Evolutionary conservation across 2,113 vertebrate genomes (phyloP).

Genomic region (Grallaria varia): DNA sequence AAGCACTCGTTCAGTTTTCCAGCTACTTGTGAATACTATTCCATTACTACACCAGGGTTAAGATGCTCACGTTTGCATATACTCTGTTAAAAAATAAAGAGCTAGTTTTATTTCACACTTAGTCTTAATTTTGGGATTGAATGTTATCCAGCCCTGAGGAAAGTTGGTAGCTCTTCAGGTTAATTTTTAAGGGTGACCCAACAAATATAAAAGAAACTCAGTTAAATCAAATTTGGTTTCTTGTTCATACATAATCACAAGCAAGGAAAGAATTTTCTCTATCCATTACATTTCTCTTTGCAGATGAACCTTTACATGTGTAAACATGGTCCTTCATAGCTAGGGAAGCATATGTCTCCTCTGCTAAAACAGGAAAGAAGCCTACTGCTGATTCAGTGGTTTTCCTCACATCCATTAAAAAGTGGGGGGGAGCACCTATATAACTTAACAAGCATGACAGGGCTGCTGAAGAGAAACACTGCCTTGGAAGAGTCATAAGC

Average conservation of each 20-base stretch:
- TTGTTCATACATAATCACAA: background rate
- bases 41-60: background rate
- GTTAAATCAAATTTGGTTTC: background rate
- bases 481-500: background rate
- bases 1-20: background rate
- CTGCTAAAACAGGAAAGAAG: background rate
- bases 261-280: background rate
- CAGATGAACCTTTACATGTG: background rate
- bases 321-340: background rate
- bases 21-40: background rate
- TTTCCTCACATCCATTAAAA: background rate
- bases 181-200: background rate
- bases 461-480: constrained; percentile 15
- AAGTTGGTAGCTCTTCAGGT: background rate
- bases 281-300: background rate
- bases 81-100: background rate
- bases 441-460: constrained; percentile 42
- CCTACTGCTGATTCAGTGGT: constrained; percentile 7
- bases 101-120: background rate
- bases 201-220: background rate
- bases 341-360: background rate
- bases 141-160: background rate
- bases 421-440: background rate
- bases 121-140: background rate
- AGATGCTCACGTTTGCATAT: background rate